Base-by-base conservation (phyloP, 53 echinoderm and acorn worm species). In the Hippasteria phrygiana region DNA sequence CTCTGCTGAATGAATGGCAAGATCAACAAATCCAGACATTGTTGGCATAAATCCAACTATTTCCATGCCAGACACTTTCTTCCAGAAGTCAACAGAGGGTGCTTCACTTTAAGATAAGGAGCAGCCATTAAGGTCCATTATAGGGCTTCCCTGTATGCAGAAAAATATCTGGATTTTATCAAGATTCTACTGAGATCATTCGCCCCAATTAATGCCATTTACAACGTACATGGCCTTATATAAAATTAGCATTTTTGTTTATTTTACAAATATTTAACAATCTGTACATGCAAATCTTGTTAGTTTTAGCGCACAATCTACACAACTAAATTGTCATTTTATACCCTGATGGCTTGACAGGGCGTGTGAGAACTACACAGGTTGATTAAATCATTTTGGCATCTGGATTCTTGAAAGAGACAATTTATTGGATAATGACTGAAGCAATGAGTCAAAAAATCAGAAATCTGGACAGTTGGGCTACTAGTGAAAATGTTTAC, bases 221-320 rank as follows among this genome's bases (percentile, higher is more conserved):
- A 10, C 4, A 22, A 0, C 34, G 9, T 66, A 66, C 7, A 66
- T 3, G 33, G 33, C 35, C 11, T 66, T 11, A 66, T 66, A 66
- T 66, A 66, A 66, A 66, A 66, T 66, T 66, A 66, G 67, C 67
- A 31, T 16, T 64, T 66, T 32, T 47, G 47, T 66, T 66, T 66
- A 35, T 66, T 33, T 4, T 66, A 66, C 67, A 66, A 9, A n/a
- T 66, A 22, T 66, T 66, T 29, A 13, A 11, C 13, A 34, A 35
- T 35, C 32, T 66, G 36, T 34, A 36, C 36, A 36, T 34, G 9
- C 26, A 62, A 22, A 62, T 62, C 9, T 13, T 9, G 13, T 9
- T 47, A 47, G 13, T 47, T 47, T 47, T 7, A 14, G 48, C 48
- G 7, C 48, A 48, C 48, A 48, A 14, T 48, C 48, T 16, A 16